Percentiles rank a stretch among this genome's conserved stretches.
Conservation (phyloP, 2,113 vertebrate genomes). For the Rissa tridactyla region DNA sequence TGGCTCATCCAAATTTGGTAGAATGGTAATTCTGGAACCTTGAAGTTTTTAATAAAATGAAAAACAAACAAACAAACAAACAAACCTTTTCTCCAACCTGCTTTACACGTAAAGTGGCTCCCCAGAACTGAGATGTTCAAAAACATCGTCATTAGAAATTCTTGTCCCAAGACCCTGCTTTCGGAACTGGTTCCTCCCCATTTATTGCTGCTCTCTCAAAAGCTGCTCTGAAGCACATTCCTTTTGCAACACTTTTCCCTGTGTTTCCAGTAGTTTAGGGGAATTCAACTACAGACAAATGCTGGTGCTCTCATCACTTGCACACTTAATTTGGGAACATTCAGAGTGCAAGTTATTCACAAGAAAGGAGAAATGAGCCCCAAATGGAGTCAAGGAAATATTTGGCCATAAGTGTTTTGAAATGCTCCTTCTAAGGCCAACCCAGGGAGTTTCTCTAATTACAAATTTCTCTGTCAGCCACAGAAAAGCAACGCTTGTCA, state of each 20-base stretch:
- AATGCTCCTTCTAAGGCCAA: neutral
- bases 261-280: neutral
- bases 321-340: neutral
- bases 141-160: neutral
- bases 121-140: neutral
- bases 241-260: neutral
- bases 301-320: neutral
- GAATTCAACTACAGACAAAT: neutral
- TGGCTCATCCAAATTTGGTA: neutral
- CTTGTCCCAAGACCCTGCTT: neutral
- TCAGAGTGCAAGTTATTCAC: neutral
- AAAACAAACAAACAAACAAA: no score
- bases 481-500: accelerated
- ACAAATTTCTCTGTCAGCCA: neutral
- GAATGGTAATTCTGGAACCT: neutral
- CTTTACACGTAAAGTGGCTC: neutral
- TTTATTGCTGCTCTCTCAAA: neutral
- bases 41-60: accelerated
- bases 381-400: neutral
- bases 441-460: neutral
- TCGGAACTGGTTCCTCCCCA: accelerated
- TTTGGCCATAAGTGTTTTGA: neutral
- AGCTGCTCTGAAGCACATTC: neutral
- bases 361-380: neutral
- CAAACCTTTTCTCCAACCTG: neutral